Evolutionary conservation across 2,888 invertebrate genomes (phyloP).

Genomic region (Ichneumon xanthorius): DNA sequence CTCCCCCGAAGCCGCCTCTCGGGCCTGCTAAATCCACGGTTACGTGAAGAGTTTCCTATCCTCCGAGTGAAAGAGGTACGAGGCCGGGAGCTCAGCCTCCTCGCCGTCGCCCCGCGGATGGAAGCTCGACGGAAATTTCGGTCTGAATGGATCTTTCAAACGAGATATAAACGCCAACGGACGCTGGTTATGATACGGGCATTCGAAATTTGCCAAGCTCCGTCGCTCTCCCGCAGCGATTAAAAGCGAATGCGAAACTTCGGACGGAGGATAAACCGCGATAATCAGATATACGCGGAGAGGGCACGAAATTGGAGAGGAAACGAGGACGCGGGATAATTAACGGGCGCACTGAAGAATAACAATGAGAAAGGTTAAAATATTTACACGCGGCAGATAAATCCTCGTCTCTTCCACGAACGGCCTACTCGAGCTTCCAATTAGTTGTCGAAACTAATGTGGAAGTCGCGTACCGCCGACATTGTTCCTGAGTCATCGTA

Average conservation of each 20-base stretch:
- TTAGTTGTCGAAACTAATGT: not conserved
- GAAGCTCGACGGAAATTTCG: constrained; percentile 40
- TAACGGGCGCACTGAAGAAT: not conserved
- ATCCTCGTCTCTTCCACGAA: not conserved
- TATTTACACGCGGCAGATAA: not conserved
- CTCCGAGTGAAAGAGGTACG: constrained; percentile 60
- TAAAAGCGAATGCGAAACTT: constrained; percentile 1
- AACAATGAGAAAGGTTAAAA: not conserved
- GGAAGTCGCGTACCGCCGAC: not conserved
- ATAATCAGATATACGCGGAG: not conserved
- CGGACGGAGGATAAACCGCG: constrained; percentile 2
- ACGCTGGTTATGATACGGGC: constrained; percentile 20
- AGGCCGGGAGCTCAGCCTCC: constrained; percentile 32
- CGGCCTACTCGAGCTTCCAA: not conserved
- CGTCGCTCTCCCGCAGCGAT: not conserved
- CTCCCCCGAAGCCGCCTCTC: constrained; percentile 24
- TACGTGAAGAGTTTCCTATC: constrained; percentile 58
- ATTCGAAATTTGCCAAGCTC: constrained; percentile 12
- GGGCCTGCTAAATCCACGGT: constrained; percentile 59
- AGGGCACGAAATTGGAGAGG: not conserved
- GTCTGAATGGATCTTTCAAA: constrained; percentile 46
- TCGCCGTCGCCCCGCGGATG: constrained; percentile 48
- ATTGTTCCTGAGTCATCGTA: constrained; percentile 11
- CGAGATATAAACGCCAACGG: constrained; percentile 20
- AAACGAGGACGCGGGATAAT: constrained; percentile 2